These are phyloP conservation scores for Leptinotarsa undecemlineata DNA, from an alignment of 1,140 invertebrate species.

Conservation along the genomic window DNA sequence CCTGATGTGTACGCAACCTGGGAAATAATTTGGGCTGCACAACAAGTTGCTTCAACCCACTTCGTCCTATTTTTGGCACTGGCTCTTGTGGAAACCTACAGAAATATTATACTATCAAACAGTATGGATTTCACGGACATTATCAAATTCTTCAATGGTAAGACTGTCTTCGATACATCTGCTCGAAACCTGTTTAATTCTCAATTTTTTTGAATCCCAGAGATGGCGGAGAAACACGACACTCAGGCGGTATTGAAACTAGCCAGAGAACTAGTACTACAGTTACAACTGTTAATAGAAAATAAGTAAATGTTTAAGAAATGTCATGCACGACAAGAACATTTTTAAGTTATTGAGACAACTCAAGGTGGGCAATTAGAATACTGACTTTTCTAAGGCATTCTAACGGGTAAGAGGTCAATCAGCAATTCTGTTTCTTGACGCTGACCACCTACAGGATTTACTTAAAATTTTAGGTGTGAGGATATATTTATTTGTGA, in stretches of 20 bases:
- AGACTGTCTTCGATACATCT: conserved; percentile 41
- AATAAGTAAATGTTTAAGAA: conserved; percentile 65
- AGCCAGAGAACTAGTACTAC: conserved; percentile 80
- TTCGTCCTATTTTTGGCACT: conserved; percentile 93
- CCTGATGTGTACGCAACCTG: conserved; percentile 91
- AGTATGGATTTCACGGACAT: conserved; percentile 98
- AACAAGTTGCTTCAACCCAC: conserved; percentile 80
- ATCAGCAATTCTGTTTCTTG: neutral
- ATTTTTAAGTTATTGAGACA: neutral
- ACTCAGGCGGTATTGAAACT: conserved; percentile 78
- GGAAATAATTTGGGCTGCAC: conserved; percentile 96
- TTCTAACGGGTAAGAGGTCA: neutral
- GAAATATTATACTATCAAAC: conserved; percentile 92
- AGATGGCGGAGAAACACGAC: conserved; percentile 94
- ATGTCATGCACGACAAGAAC: neutral
- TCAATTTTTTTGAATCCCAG: conserved; percentile 60
- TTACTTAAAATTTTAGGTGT: neutral
- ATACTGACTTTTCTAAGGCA: neutral
- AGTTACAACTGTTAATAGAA: conserved; percentile 88
- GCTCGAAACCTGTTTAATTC: too few relatives aligned
- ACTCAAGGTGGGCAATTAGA: conserved; percentile 2
- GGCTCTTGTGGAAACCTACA: conserved; percentile 87
- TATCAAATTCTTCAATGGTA: conserved; percentile 97
- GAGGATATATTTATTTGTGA: neutral
- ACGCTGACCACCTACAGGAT: too few relatives aligned